Conservation (phyloP, 2,797 vertebrate species). For the Syncerus caffer region DNA sequence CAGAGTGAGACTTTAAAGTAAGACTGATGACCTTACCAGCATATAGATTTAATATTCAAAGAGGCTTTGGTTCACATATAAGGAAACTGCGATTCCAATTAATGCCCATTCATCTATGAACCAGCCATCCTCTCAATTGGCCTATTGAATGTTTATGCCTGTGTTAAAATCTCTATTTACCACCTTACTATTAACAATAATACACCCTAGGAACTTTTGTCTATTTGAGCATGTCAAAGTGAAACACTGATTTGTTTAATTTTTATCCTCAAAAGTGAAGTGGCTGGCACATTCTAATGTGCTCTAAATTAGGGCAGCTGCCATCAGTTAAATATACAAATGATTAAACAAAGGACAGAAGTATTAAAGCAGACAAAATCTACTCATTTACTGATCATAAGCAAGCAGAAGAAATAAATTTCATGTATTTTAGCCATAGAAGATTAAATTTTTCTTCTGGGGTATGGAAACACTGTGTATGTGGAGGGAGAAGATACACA, state of each 20-base stretch:
- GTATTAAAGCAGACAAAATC: constrained; percentile 32
- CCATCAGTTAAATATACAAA: constrained; percentile 45
- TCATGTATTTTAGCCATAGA: constrained; percentile 55
- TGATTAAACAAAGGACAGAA: constrained; percentile 34
- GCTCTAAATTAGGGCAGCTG: constrained; percentile 33
- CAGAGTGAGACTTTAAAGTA: background rate
- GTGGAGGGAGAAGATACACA: background rate
- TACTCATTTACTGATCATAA: constrained; percentile 54
- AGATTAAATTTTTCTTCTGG: constrained; percentile 41
- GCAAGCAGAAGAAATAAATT: constrained; percentile 30
- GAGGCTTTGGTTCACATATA: constrained; percentile 39
- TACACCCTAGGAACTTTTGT: background rate
- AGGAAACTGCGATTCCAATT: constrained; percentile 13
- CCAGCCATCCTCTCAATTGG: background rate
- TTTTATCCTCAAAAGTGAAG: constrained; percentile 56
- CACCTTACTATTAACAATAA: constrained; percentile 34
- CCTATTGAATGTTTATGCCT: constrained; percentile 43
- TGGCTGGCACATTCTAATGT: background rate
- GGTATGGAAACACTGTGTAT: background rate
- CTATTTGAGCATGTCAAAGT: constrained; percentile 6
- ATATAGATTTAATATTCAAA: background rate
- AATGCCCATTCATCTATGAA: constrained; percentile 30
- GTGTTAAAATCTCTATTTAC: constrained; percentile 46
- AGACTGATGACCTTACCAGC: background rate
- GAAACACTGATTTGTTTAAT: constrained; percentile 43